These are phyloP conservation scores for Enchytraeus crypticus DNA, from an alignment of 2,888 invertebrate species.

Conservation along the genomic window DNA sequence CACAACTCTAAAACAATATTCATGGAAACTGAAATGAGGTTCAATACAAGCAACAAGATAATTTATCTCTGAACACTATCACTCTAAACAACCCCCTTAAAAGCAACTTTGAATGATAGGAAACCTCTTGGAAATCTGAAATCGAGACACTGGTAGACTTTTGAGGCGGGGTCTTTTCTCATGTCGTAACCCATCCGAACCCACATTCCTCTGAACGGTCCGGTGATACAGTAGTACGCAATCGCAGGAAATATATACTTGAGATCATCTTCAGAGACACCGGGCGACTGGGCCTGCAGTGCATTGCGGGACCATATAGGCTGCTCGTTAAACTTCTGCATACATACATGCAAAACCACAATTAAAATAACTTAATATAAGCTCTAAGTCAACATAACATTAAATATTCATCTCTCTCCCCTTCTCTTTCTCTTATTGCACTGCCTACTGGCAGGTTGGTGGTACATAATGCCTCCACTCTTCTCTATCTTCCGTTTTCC, in stretches of 20 bases:
- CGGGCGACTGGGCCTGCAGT: slow-evolving; percentile 46
- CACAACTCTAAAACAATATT: no score
- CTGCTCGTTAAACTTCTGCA: slow-evolving; percentile 68
- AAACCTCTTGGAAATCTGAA: slow-evolving; percentile 53
- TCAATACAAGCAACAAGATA: no score
- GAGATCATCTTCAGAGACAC: slow-evolving; percentile 4
- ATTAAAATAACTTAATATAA: neutral
- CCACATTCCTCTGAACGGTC: slow-evolving; percentile 86
- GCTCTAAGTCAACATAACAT: neutral
- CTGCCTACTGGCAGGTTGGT: no score
- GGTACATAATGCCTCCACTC: no score
- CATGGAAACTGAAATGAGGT: no score
- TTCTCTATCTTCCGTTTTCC: no score
- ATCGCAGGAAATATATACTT: slow-evolving; percentile 64
- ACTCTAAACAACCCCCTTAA: no score
- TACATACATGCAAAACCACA: neutral
- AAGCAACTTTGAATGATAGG: no score
- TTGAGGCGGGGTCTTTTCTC: slow-evolving; percentile 64
- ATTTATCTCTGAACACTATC: no score
- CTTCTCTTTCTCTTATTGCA: no score
- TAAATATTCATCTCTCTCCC: neutral
- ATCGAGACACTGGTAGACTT: slow-evolving; percentile 80
- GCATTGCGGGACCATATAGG: slow-evolving; percentile 83
- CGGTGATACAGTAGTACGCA: slow-evolving; percentile 75
- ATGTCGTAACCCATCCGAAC: slow-evolving; percentile 86